These are phyloP conservation scores for Recurvirostra avosetta DNA, from an alignment of 2,113 vertebrate species.

Conservation along the genomic window DNA sequence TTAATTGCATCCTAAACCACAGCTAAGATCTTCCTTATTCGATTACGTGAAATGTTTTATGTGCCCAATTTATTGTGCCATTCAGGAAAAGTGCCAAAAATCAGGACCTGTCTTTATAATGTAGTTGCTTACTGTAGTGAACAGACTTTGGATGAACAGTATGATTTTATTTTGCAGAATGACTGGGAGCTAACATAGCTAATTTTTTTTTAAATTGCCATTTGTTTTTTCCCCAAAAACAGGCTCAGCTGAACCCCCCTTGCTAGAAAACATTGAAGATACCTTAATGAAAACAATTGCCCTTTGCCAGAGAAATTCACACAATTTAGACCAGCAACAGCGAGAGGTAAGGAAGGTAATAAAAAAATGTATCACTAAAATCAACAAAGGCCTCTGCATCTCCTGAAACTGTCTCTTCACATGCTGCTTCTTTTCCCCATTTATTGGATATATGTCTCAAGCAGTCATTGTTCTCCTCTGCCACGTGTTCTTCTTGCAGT, in stretches of 20 bases:
- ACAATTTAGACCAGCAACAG: conserved; percentile 85
- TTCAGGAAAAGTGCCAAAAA: not conserved
- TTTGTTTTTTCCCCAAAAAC: not conserved
- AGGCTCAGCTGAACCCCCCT: conserved; percentile 37
- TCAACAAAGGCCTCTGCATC: not conserved
- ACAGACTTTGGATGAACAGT: not conserved
- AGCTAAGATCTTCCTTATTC: not conserved
- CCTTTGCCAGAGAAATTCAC: conserved; percentile 89
- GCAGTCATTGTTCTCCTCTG: not conserved
- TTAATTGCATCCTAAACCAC: not conserved
- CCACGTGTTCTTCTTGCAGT: not conserved
- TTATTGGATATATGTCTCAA: not conserved
- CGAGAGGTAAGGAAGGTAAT: conserved; percentile 82
- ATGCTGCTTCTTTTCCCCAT: not conserved
- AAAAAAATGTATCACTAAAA: not conserved
- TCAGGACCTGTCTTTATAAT: not conserved
- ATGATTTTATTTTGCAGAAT: not conserved
- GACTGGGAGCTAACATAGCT: not conserved
- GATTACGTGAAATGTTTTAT: not conserved
- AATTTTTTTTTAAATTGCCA: not conserved
- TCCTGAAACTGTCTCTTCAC: not conserved
- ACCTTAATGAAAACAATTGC: conserved; percentile 82
- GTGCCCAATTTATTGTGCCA: not conserved
- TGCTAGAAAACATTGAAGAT: conserved; percentile 76
- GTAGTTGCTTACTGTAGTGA: not conserved